Percentiles rank a stretch among this genome's conserved stretches.
phyloP scores from a whole-genome alignment of 2,797 vertebrate genomes.

The Myotis myotis region DNA sequence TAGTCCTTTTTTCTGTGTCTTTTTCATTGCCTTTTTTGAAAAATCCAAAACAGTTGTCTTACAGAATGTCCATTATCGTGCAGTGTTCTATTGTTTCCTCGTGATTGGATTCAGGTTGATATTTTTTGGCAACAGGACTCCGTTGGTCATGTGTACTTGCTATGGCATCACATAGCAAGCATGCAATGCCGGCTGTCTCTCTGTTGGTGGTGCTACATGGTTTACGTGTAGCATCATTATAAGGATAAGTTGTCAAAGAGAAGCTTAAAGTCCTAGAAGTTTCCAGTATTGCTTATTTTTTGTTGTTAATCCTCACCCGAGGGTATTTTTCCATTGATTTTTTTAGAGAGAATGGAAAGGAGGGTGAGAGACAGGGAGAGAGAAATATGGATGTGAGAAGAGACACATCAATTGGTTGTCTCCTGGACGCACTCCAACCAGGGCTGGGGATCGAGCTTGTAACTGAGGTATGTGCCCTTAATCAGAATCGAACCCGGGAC shows the following conservation, averaged over 20 bases:
- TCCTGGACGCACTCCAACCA: too few relatives aligned
- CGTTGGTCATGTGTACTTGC: neutral
- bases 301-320: too few relatives aligned
- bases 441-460: too few relatives aligned
- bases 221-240: neutral
- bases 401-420: too few relatives aligned
- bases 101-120: neutral
- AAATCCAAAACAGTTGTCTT: neutral
- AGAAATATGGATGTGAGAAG: too few relatives aligned
- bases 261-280: neutral
- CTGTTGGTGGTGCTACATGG: too few relatives aligned
- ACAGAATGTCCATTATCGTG: neutral
- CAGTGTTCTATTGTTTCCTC: neutral
- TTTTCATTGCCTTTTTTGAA: conserved; percentile 2
- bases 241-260: neutral
- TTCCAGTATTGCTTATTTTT: neutral
- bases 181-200: neutral
- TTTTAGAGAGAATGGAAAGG: too few relatives aligned
- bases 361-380: too few relatives aligned
- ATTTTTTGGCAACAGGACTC: neutral
- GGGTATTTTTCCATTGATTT: too few relatives aligned
- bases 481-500: too few relatives aligned
- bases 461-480: too few relatives aligned
- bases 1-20: neutral
- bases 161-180: neutral